Base-by-base conservation (phyloP, 2,888 invertebrate genomes). In the Sarcophaga caerulescens region DNA sequence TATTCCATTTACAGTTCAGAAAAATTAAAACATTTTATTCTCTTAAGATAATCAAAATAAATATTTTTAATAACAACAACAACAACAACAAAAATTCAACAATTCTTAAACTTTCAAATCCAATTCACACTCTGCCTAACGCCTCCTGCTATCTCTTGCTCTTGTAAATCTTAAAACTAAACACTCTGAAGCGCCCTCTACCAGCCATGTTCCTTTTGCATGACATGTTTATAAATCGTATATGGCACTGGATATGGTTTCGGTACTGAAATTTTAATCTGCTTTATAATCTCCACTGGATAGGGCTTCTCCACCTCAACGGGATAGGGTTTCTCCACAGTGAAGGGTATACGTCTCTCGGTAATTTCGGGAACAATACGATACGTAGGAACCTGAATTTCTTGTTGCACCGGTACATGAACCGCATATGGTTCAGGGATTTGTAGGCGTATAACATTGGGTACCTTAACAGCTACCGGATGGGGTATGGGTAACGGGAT, bases 401-500 rank as follows among this genome's bases (percentile, higher is more conserved):
- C 96, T 89, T 96, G 96, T 81, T 96, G 95, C 65, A 96, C 90
- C 19, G 93, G 92, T 1, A 96, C 95, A 89, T 96, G 96, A 1
- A 96, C 96, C 0, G 96, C 95, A 93, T 96, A 96, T 2, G 96
- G 96, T 84, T 96, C 96, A 1, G 96, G 96, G 70, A 96, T 96
- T 81, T 96, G 95, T 44, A 96, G 94, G 92, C 95, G 95, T 87
- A 96, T 92, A 21, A 94, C 90, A 88, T 93, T 92, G 23, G 93
- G 96, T n/a, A 88, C 89, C 62, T 88, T 81, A 12, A 89, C 89
- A 0, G 89, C 82, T 59, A 89, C 89, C 12, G 89, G 89, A 74
- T 96, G 96, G 0, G 96, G 96, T 70, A 96, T 95, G n/a, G 96
- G 95, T 17, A 96, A 94, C 1, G 96, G 96, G 87, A 96, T 94